These are phyloP conservation scores for Aptenodytes forsteri DNA, from an alignment of 2,113 vertebrate species.

Conservation along the genomic window DNA sequence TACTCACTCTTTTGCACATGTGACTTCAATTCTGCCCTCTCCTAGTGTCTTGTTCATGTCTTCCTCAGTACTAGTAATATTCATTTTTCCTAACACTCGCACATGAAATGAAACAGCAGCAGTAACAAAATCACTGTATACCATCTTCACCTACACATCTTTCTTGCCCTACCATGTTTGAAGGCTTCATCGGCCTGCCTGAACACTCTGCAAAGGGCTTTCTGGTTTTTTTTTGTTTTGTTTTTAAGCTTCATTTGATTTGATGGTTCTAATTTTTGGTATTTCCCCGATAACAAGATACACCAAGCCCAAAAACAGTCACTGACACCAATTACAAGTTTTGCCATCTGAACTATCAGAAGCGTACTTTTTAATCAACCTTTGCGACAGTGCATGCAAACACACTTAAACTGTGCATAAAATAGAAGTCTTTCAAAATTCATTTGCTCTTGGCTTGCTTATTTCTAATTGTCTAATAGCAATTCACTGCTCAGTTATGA, in stretches of 20 bases:
- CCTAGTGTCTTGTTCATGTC: not conserved
- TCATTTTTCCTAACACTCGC: not conserved
- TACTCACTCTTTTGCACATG: not conserved
- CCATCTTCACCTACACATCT: not conserved
- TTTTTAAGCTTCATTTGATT: not conserved
- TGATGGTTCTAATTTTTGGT: rapidly evolving
- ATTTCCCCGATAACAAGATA: not conserved
- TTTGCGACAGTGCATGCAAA: rapidly evolving
- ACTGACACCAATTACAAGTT: not conserved
- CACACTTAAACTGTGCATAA: not conserved
- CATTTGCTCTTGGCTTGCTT: not conserved
- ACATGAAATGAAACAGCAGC: not conserved
- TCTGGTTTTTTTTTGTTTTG: rapidly evolving
- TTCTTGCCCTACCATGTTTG: not conserved
- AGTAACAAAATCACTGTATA: not conserved
- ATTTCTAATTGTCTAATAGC: not conserved
- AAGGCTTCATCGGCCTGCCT: not conserved
- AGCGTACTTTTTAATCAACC: not conserved
- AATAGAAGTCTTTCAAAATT: not conserved
- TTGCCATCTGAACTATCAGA: not conserved
- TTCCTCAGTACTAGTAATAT: not conserved
- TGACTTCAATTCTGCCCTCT: not conserved
- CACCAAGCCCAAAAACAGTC: not conserved
- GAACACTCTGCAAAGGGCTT: not conserved
- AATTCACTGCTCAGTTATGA: slow-evolving; percentile 67